phyloP scores from a whole-genome alignment of 2,797 vertebrate genomes.

The Leptodactylus fallax region DNA sequence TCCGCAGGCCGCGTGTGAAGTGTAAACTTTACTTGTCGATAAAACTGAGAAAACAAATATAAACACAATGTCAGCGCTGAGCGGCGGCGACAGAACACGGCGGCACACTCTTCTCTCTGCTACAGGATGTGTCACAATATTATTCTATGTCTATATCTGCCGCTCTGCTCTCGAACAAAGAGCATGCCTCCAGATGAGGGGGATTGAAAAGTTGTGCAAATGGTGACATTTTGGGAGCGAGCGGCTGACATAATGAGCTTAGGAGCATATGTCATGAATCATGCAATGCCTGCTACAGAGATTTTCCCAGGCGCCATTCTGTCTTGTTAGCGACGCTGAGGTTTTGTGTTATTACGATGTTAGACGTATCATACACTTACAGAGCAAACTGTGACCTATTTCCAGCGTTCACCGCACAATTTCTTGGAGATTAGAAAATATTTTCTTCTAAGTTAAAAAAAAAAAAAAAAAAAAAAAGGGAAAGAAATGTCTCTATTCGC shows the following conservation, averaged over 20 bases:
- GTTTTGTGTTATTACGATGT: neutral
- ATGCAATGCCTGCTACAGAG: neutral
- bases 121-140: neutral
- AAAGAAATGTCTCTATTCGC: neutral
- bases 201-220: neutral
- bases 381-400: constrained; percentile 34
- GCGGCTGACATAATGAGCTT: constrained; percentile 19
- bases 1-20: neutral
- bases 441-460: neutral
- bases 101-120: neutral
- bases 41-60: constrained; percentile 16
- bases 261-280: constrained; percentile 31
- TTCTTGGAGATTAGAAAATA: neutral
- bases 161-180: neutral
- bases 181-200: neutral
- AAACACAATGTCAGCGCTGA: neutral
- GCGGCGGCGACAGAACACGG: neutral
- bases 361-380: neutral
- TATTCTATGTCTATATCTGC: neutral
- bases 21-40: neutral
- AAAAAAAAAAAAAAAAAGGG: neutral
- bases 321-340: neutral
- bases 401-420: neutral
- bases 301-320: neutral
- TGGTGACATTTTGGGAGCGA: constrained; percentile 10